Percentiles rank a stretch among this genome's conserved stretches.
Conservation (phyloP, 2,888 invertebrate genomes). For the Calephelis perditalis region DNA sequence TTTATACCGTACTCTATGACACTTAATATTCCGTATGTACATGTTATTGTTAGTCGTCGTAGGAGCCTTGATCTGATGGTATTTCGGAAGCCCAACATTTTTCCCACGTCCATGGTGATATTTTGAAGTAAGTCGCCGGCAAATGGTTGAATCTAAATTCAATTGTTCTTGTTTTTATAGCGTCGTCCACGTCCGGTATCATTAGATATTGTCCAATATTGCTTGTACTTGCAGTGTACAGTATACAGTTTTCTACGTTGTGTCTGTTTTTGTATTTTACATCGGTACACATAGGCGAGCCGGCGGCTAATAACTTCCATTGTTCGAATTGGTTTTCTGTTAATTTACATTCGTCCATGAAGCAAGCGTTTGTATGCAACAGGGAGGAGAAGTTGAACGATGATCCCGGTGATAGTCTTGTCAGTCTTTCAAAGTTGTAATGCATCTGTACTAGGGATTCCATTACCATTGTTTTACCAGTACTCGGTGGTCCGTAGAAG, state of each 20-base stretch:
- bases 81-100: background rate
- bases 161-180: background rate
- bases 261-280: slow-evolving; percentile 23
- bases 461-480: slow-evolving; percentile 35
- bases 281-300: slow-evolving; percentile 33
- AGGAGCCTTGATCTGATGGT: background rate
- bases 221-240: background rate
- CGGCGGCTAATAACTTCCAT: slow-evolving; percentile 36
- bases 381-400: slow-evolving; percentile 33
- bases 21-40: too few species aligned
- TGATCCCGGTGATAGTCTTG: slow-evolving; percentile 30
- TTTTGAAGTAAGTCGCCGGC: too few species aligned
- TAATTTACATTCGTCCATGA: slow-evolving; percentile 39
- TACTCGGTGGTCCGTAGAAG: slow-evolving; percentile 27
- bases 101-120: too few species aligned
- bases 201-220: background rate
- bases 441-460: slow-evolving; percentile 28
- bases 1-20: background rate
- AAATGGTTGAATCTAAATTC: background rate
- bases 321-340: slow-evolving; percentile 42
- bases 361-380: slow-evolving; percentile 34
- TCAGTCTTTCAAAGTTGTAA: slow-evolving; percentile 31
- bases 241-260: background rate
- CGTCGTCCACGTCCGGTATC: background rate
- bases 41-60: background rate